Base-by-base conservation (phyloP, 64 coral and sea anemone genomes). In the Acropora yongei region DNA sequence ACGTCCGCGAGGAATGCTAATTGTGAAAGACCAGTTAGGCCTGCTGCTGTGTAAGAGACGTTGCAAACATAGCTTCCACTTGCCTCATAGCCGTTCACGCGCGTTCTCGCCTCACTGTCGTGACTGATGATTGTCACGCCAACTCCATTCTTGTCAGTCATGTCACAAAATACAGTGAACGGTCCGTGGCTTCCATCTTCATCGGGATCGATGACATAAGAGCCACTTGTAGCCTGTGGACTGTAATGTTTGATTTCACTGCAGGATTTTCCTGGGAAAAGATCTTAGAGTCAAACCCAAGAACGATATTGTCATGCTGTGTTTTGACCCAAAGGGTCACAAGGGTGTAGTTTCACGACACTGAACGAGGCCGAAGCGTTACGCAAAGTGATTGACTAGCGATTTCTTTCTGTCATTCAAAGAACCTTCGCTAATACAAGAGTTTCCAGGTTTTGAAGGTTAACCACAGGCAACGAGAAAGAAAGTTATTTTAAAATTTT, bases 91-190 rank as follows among this genome's bases (percentile, higher is more conserved):
- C 82, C 82, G 5, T 86, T 5, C 3, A 87, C 82, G 57, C 41
- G 5, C 8, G 19, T 78, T 63, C 81, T 84, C 6, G 12, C n/a
- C 40, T 92, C 90, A 53, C 80, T 87, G 50, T 92, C 90, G 8
- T 92, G 90, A 49, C 78, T 43, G 8, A 92, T 40, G 58, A 92
- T 72, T 78, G 90, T 92, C 51, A 92, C 82, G 9, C 90, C 90
- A 82, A 86, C 71, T 18, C 82, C 73, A 43, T 77, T 67, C 74
- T 78, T 84, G 69, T 77, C 80, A 11, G 90, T 92, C 74, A 92
- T 92, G 68, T 92, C n/a, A 77, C 90, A 92, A 40, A 77, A 87
- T 3, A 87, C 90, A 17, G 42, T 44, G 47, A 92, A 92, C 1
- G 72, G 53, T n/a, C 44, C 18, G 3, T 40, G 16, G 1, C 90